phyloP scores from a whole-genome alignment of 2,113 vertebrate species.

The Butorides virescens region DNA sequence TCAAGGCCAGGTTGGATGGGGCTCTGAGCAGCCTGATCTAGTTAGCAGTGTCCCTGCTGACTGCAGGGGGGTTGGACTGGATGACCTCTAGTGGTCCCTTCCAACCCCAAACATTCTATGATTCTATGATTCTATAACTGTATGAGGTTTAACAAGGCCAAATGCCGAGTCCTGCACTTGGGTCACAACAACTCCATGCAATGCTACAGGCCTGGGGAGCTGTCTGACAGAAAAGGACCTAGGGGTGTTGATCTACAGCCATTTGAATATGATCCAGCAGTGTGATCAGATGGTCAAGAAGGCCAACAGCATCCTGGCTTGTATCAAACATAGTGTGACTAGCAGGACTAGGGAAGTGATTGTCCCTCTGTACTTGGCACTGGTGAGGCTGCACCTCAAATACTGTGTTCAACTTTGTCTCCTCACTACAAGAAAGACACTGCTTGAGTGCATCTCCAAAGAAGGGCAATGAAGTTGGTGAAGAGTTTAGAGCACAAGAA shows the following conservation, averaged over 20 bases:
- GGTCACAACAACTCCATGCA: too few relatives aligned
- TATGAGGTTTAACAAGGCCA: too few relatives aligned
- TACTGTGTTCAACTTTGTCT: background rate
- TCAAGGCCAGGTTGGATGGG: too few relatives aligned
- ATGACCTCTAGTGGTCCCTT: too few relatives aligned
- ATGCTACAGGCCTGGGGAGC: too few relatives aligned
- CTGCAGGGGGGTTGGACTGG: too few relatives aligned
- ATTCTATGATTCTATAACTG: too few relatives aligned
- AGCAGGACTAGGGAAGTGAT: background rate
- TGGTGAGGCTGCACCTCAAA: background rate
- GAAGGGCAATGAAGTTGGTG: background rate
- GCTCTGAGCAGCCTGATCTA: too few relatives aligned
- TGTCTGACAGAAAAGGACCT: background rate
- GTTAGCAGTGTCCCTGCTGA: too few relatives aligned
- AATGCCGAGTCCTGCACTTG: too few relatives aligned
- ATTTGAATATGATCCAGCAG: background rate
- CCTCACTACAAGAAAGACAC: background rate
- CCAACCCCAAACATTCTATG: too few relatives aligned
- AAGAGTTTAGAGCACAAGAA: background rate
- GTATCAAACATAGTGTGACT: background rate
- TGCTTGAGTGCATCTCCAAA: background rate
- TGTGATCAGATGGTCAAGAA: background rate
- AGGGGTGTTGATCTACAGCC: rapidly evolving
- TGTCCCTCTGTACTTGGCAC: background rate
- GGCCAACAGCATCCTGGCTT: background rate